A percentile compares a stretch with the other conserved stretches of the same genome.
Conservation (phyloP, 2,797 vertebrate species). For the Peromyscus attwateri region DNA sequence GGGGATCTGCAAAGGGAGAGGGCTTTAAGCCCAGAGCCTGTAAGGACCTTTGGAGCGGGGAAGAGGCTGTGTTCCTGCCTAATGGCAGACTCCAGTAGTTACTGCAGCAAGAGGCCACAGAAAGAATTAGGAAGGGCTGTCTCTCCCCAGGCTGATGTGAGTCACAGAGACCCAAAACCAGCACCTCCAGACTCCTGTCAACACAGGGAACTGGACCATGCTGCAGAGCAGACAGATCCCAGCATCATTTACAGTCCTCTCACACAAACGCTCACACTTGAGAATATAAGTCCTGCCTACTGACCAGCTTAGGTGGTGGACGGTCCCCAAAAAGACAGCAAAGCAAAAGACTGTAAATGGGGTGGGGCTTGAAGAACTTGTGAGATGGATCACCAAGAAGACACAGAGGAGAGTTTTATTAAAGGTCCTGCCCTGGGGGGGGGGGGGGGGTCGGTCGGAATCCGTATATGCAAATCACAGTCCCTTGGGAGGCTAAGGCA, state of each 20-base stretch:
- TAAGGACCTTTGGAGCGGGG: neutral
- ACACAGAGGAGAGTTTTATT: neutral
- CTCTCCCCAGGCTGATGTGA: neutral
- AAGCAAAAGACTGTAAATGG: neutral
- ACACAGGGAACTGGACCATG: neutral
- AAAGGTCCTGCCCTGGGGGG: neutral
- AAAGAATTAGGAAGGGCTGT: neutral
- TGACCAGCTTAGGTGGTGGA: neutral
- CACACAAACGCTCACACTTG: neutral
- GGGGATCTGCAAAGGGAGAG: neutral
- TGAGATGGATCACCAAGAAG: neutral
- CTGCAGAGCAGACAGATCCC: neutral
- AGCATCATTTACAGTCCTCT: neutral
- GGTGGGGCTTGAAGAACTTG: neutral
- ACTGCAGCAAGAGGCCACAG: neutral
- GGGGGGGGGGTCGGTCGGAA: too few relatives aligned
- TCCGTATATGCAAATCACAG: neutral
- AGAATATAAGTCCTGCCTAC: neutral
- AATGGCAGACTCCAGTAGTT: neutral
- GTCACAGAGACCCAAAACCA: slow-evolving; percentile 30
- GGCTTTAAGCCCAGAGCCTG: neutral
- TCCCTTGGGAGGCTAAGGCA: neutral
- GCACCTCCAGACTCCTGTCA: neutral
- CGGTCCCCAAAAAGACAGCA: neutral
- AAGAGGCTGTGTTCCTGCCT: neutral